These are phyloP conservation scores for Tetanocera ferruginea DNA, from an alignment of 2,888 invertebrate species.

Conservation along the genomic window DNA sequence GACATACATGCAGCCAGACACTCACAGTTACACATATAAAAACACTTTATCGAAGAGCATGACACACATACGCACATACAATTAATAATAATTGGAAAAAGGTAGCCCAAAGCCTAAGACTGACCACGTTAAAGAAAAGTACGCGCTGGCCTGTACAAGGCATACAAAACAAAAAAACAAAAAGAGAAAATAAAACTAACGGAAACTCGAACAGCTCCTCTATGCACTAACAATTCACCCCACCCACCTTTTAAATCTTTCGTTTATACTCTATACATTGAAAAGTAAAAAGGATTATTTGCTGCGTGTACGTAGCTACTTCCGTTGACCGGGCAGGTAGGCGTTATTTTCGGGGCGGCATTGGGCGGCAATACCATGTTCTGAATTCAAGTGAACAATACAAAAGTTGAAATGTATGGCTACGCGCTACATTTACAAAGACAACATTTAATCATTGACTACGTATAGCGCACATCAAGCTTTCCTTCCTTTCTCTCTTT, in stretches of 20 bases:
- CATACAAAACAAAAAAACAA: too few relatives aligned
- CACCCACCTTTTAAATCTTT: neutral
- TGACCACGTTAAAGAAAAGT: conserved; percentile 21
- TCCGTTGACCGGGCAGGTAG: neutral
- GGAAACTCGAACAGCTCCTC: neutral
- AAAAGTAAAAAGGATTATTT: neutral
- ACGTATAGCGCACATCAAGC: neutral
- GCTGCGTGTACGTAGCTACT: neutral
- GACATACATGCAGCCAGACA: conserved; percentile 24
- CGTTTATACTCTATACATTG: neutral
- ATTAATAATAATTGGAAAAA: conserved; percentile 32
- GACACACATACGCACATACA: neutral
- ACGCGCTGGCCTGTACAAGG: neutral
- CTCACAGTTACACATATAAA: neutral
- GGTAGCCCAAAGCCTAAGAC: neutral
- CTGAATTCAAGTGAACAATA: neutral
- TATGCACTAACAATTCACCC: neutral
- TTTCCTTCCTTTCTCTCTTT: too few relatives aligned
- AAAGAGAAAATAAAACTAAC: neutral
- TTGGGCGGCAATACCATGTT: neutral
- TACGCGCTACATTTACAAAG: neutral
- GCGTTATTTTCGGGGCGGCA: neutral
- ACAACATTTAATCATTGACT: conserved; percentile 9
- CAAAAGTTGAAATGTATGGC: neutral
- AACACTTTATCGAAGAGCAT: neutral